A percentile compares a stretch with the other conserved stretches of the same genome.
Conservation (phyloP, 2,888 invertebrate species). For the Lamellibrachia columna region DNA sequence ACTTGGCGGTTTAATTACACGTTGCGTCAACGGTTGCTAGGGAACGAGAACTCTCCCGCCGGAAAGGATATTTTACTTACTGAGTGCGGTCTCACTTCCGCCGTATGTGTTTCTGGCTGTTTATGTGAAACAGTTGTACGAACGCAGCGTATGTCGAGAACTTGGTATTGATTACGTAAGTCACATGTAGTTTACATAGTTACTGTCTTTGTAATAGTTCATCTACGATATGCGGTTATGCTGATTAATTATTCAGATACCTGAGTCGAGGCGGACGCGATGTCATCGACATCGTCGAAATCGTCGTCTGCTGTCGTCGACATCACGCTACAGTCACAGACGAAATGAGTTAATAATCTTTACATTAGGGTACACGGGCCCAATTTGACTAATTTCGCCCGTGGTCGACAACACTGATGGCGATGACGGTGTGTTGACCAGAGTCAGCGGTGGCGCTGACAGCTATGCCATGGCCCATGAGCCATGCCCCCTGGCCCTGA, state of each 20-base stretch:
- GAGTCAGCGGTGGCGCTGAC: too few relatives aligned
- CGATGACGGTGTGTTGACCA: too few relatives aligned
- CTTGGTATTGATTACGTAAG: constrained; percentile 16
- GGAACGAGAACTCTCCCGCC: not conserved
- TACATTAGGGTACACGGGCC: too few relatives aligned
- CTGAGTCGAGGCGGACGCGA: too few relatives aligned
- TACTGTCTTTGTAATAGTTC: not conserved
- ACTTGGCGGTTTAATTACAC: not conserved
- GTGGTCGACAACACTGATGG: too few relatives aligned
- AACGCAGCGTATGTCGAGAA: constrained; percentile 1
- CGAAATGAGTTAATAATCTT: too few relatives aligned
- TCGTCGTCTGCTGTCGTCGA: too few relatives aligned
- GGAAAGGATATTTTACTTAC: not conserved
- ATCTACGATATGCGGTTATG: not conserved
- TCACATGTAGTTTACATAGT: not conserved
- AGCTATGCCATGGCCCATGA: too few relatives aligned
- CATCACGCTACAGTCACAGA: too few relatives aligned
- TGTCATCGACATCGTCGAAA: too few relatives aligned
- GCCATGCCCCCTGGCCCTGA: too few relatives aligned
- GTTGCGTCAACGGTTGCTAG: not conserved
- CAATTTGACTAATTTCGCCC: too few relatives aligned
- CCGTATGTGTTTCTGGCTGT: not conserved
- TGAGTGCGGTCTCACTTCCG: not conserved
- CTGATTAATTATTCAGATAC: not conserved
- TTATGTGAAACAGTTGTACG: not conserved